Conservation (phyloP, 2,113 vertebrate genomes). For the Polypterus bichir region DNA sequence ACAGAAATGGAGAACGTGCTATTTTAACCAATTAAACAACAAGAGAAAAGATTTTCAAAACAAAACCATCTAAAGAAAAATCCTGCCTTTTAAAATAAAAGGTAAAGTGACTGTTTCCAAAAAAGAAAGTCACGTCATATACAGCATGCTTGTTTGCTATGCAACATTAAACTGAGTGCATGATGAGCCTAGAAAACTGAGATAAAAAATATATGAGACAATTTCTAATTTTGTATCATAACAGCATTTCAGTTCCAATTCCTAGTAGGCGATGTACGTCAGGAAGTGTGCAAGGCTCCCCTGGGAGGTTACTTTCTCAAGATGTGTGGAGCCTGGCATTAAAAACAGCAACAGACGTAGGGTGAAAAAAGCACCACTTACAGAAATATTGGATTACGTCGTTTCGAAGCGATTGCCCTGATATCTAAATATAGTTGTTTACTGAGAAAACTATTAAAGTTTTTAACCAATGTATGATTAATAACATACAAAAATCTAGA, state of each 20-base stretch:
- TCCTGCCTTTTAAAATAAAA: too few species aligned
- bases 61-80: too few species aligned
- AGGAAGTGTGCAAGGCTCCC: not conserved
- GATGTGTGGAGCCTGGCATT: not conserved
- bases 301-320: not conserved
- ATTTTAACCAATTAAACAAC: too few species aligned
- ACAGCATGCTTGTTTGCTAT: not conserved
- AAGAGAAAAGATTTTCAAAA: too few species aligned
- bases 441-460: too few species aligned
- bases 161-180: conserved; percentile 1
- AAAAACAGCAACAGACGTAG: too few species aligned
- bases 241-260: not conserved
- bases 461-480: too few species aligned
- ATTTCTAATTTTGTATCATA: conserved; percentile 7
- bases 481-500: too few species aligned
- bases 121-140: not conserved
- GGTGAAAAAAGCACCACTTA: not conserved
- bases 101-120: too few species aligned
- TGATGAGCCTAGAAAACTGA: not conserved
- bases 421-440: too few species aligned
- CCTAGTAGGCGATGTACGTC: not conserved
- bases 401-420: too few species aligned
- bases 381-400: not conserved
- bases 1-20: too few species aligned
- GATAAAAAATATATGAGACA: conserved; percentile 2